Conservation (phyloP, 2,888 invertebrate genomes). For the Aquatica leii region DNA sequence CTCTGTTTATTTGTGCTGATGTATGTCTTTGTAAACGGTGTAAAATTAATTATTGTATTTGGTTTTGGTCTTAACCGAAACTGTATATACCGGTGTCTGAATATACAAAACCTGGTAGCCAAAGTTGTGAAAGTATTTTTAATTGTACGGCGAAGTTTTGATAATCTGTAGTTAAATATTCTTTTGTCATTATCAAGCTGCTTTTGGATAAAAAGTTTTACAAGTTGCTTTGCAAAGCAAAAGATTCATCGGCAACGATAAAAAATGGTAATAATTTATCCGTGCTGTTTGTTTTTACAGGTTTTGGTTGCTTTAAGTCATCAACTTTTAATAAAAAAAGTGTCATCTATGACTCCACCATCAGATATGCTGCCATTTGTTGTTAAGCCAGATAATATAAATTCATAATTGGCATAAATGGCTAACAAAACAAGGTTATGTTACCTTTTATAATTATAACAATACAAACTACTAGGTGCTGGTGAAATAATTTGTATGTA, state of each 20-base stretch:
- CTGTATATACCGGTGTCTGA: not conserved
- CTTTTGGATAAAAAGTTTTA: constrained; percentile 17
- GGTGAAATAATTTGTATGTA: too few species aligned
- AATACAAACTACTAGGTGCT: too few species aligned
- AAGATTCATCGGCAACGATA: constrained; percentile 36
- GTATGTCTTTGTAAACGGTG: not conserved
- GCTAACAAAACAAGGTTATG: too few species aligned
- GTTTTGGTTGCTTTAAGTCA: constrained; percentile 17
- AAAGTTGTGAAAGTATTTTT: too few species aligned
- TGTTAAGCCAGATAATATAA: not conserved
- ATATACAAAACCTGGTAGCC: not conserved
- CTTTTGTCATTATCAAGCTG: too few species aligned
- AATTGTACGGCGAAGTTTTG: not conserved
- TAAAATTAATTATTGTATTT: not conserved
- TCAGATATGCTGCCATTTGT: too few species aligned
- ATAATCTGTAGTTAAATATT: constrained; percentile 36
- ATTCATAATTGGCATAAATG: too few species aligned
- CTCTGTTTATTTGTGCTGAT: not conserved
- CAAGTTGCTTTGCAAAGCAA: constrained; percentile 27
- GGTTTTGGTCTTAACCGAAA: not conserved
- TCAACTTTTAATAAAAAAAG: constrained; percentile 12
- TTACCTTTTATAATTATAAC: too few species aligned
- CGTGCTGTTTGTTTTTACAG: constrained; percentile 9
- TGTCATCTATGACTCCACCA: constrained; percentile 1
- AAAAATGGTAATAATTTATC: constrained; percentile 18